Evolutionary conservation across 2,888 invertebrate species (phyloP), one percentile per base, ranked within the genome.

Genomic region (Apodemia hepburni): DNA sequence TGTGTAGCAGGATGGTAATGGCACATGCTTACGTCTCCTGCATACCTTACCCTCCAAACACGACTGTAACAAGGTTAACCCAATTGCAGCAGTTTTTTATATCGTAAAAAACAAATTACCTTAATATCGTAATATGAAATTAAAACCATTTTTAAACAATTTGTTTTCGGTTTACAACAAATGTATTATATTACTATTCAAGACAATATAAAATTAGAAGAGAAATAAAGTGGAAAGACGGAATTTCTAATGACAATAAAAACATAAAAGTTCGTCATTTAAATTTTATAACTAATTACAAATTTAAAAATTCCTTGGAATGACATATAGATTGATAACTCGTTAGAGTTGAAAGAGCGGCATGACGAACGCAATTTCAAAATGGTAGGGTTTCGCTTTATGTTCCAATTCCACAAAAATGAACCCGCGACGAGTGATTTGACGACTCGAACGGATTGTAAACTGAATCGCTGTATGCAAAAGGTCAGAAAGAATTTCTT

Each of bases 341-440:
- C 69, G 69, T 71, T 74, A 73, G 70, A 72, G 42, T 42, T 42
- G 42, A n/a, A 42, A 42, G 15, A 42, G 42, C 42, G 42, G 82
- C 87, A 84, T 87, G 89, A 87, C 88, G 86, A 86, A 87, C 84
- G 80, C 82, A 86, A 88, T 88, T 89, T 85, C 60, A 84, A 87
- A 90, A 85, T 84, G 84, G 82, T 86, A 84, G 87, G 89, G 88
- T 87, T 89, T 87, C 82, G 82, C 80, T 86, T 85, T 84, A 84
- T 81, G 84, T 82, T 85, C 82, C 86, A 85, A 86, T 87, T 88
- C 85, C 79, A 82, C 71, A 87, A 89, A 87, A 87, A 85, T 83
- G 84, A 84, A 82, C 83, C 80, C 79, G 81, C 82, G 82, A 80
- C 81, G 83, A 82, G 80, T 85, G 87, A 87, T 88, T 89, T 87